Conservation (phyloP, 2,888 invertebrate species). For the Bruchidius siliquastri region DNA sequence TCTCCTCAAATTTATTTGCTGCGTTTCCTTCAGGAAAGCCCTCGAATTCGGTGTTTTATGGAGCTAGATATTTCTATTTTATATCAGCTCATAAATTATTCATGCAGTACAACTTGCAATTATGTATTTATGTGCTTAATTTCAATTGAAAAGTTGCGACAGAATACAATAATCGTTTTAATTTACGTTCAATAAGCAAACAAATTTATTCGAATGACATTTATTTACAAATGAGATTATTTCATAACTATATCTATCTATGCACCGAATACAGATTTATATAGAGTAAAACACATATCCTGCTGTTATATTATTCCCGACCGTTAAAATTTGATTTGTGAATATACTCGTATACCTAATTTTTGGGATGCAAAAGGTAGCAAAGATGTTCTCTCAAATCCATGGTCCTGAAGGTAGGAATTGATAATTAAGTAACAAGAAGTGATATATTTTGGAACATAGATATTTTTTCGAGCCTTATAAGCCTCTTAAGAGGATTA, state of each 20-base stretch:
- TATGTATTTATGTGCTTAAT: not conserved
- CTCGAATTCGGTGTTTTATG: not conserved
- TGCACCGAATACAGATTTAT: not conserved
- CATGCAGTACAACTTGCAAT: not conserved
- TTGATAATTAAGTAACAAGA: too few species aligned
- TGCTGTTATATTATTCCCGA: not conserved
- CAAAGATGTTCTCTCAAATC: too few species aligned
- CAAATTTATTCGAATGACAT: not conserved
- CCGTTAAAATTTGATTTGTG: too few species aligned
- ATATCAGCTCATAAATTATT: not conserved
- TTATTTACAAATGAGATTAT: not conserved
- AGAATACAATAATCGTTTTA: not conserved
- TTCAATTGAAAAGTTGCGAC: not conserved
- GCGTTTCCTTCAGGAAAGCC: not conserved
- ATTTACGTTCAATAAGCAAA: not conserved
- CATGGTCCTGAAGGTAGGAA: too few species aligned
- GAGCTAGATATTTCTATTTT: not conserved
- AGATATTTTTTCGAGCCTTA: too few species aligned
- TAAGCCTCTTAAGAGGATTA: too few species aligned
- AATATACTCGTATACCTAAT: too few species aligned
- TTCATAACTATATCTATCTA: not conserved
- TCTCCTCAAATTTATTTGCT: too few species aligned
- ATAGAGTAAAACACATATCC: not conserved
- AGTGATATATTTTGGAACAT: too few species aligned
- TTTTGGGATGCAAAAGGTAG: too few species aligned